Evolutionary conservation across 2,888 invertebrate species (phyloP), one percentile per base, ranked within the genome.

Genomic region (Pollenia griseotomentosa): DNA sequence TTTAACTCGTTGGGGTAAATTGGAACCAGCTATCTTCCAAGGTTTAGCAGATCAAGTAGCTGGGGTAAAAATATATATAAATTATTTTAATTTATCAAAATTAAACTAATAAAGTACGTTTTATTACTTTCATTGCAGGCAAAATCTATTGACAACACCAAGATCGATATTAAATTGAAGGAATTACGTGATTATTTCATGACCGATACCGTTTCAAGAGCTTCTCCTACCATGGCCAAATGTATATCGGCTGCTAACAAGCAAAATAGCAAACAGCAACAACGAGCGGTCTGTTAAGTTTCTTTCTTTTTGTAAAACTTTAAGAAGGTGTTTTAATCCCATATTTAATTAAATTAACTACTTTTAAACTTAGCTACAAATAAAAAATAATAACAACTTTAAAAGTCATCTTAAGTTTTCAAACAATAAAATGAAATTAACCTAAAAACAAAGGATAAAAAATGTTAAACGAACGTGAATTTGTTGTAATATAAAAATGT

Each of bases 191-290:
- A 97, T 91, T 97, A 96, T 94, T 97, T 96, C 93, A 99, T 99
- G 98, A 99, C 99, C 12, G 98, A 99, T 94, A 94, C 97, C 8
- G 98, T 99, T 91, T 98, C 98, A 89, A 95, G 99, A 92, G 98
- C 99, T 46, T 99, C 99, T 6, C 97, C 97, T 88, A 99, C 99
- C 71, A 99, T 99, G 99, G 99, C 99, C 71, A 99, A 99, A 94
- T 99, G 99, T 94, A 96, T 99, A 89, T 96, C 97, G 91, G 99
- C 99, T 14, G 97, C 96, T 3, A 94, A 96, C 89, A 97, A 97
- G 93, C 92, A 93, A 78, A 91, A 91, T 88, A 86, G 83, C 2
- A 89, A 89, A 61, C 59, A 81, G 6, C 75, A 79, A 85, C 90
- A 90, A 80, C 86, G 89, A 65, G 91, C 90, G 65, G 91, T 90